A percentile compares a stretch with the other conserved stretches of the same genome.
phyloP scores from a whole-genome alignment of 2,113 vertebrate species.

The Pseudorasbora parva region DNA sequence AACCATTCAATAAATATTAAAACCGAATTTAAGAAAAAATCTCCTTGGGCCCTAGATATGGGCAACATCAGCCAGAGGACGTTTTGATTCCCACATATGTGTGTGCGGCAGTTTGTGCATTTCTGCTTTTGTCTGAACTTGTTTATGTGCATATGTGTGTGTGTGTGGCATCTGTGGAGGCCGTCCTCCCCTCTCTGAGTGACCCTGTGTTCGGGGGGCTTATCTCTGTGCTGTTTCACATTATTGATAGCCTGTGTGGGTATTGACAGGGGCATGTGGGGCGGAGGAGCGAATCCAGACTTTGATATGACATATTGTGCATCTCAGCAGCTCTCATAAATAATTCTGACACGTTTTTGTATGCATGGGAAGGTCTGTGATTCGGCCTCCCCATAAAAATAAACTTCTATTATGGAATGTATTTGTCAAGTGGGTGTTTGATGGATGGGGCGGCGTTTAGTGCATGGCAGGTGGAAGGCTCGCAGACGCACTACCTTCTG shows the following conservation, averaged over 20 bases:
- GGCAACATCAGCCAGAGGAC: neutral
- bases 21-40: neutral
- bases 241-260: slow-evolving; percentile 97
- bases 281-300: slow-evolving; percentile 92
- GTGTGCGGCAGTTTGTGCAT: neutral
- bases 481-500: slow-evolving; percentile 92
- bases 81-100: neutral
- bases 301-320: slow-evolving; percentile 99
- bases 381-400: slow-evolving; percentile 99
- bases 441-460: slow-evolving; percentile 99
- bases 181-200: slow-evolving; percentile 72
- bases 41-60: neutral
- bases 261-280: slow-evolving; percentile 98
- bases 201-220: slow-evolving; percentile 86
- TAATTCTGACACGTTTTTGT: slow-evolving; percentile 99
- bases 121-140: neutral
- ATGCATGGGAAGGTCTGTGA: slow-evolving; percentile 99
- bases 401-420: slow-evolving; percentile 99
- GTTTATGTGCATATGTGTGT: neutral
- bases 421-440: slow-evolving; percentile 99
- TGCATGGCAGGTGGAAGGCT: slow-evolving; percentile 98
- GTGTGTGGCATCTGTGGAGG: slow-evolving; percentile 60
- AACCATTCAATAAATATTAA: neutral
- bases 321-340: slow-evolving; percentile 99
- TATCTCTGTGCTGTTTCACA: slow-evolving; percentile 88